Evolutionary conservation across 2,113 vertebrate species (phyloP).

Genomic region (Passer montanus): DNA sequence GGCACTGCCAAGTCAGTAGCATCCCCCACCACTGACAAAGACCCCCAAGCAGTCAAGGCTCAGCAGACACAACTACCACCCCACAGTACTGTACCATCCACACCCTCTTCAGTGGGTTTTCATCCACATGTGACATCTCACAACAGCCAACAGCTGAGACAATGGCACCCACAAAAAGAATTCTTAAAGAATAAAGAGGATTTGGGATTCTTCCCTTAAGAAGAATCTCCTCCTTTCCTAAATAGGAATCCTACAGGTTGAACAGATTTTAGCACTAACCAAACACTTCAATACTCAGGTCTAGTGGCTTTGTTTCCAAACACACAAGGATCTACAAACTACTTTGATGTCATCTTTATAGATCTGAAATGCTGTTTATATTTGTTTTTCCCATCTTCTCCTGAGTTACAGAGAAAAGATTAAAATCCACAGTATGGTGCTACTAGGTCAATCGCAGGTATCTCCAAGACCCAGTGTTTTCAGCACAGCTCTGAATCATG

Average conservation of each 20-base stretch:
- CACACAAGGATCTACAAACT: not conserved
- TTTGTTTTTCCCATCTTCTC: not conserved
- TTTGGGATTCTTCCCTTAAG: not conserved
- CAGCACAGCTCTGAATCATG: not conserved
- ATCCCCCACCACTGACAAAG: not conserved
- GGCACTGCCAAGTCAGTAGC: not conserved
- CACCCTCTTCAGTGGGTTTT: not conserved
- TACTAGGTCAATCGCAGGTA: fast-evolving
- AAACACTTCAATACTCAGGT: not conserved
- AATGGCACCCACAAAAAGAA: not conserved
- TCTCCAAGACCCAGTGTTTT: not conserved
- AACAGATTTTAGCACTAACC: not conserved
- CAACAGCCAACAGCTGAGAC: not conserved
- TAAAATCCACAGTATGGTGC: not conserved
- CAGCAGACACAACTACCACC: not conserved
- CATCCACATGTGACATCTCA: not conserved
- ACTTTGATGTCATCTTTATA: not conserved
- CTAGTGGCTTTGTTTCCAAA: not conserved
- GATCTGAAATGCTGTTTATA: not conserved
- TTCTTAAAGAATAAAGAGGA: not conserved
- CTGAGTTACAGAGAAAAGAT: not conserved
- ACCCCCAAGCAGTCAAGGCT: not conserved
- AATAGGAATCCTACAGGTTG: not conserved
- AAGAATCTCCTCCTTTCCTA: not conserved
- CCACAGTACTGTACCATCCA: not conserved